phyloP scores from a whole-genome alignment of 2,113 vertebrate genomes.

The Condylura cristata region DNA sequence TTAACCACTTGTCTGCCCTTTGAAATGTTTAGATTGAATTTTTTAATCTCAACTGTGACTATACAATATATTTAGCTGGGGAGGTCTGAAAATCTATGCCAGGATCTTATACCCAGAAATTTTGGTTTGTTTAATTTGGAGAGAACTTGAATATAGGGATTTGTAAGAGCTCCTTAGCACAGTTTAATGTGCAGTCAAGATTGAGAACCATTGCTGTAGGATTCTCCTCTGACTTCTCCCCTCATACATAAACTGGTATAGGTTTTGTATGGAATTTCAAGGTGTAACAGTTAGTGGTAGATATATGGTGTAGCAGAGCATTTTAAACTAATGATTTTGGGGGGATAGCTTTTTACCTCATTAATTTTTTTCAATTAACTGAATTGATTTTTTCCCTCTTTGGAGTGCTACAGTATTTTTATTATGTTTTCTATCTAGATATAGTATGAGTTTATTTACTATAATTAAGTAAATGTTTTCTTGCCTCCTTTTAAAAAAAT shows the following conservation, averaged over 20 bases:
- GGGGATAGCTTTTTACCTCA: neutral
- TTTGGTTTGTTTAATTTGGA: neutral
- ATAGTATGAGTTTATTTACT: slow-evolving; percentile 9
- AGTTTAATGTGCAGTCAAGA: neutral
- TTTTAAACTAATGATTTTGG: slow-evolving; percentile 9
- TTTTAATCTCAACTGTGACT: slow-evolving; percentile 13
- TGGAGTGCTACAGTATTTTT: slow-evolving; percentile 8
- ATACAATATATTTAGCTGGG: neutral
- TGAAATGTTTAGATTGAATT: slow-evolving; percentile 16
- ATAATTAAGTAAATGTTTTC: neutral
- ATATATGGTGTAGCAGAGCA: neutral
- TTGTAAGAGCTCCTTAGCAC: neutral
- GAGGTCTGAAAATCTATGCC: neutral
- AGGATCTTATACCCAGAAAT: neutral
- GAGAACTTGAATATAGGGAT: neutral
- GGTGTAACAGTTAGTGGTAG: neutral
- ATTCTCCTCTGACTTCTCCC: neutral
- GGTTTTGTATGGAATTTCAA: slow-evolving; percentile 10
- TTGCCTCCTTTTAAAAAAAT: slow-evolving; percentile 28
- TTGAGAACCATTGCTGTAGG: neutral
- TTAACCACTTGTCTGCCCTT: neutral
- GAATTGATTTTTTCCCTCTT: neutral
- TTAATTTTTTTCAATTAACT: slow-evolving; percentile 43
- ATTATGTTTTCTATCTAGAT: neutral
- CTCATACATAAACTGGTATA: neutral